phyloP scores from a whole-genome alignment of 2,113 vertebrate genomes.

The Sphyrna mokarran region DNA sequence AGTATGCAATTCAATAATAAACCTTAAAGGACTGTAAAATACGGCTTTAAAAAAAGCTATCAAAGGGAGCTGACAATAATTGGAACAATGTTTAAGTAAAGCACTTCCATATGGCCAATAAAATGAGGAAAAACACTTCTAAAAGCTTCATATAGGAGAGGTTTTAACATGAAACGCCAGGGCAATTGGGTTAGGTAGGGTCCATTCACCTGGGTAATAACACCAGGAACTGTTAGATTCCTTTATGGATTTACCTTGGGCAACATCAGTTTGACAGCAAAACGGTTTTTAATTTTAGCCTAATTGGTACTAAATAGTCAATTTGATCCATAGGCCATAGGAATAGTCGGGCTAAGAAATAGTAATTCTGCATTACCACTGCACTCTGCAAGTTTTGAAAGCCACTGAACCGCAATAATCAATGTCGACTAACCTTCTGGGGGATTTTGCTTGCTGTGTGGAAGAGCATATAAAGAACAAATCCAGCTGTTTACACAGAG shows the following conservation, averaged over 20 bases:
- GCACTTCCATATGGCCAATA: not conserved
- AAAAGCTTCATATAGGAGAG: not conserved
- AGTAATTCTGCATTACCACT: not conserved
- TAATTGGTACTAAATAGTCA: not conserved
- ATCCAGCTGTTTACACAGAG: not conserved
- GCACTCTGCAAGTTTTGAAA: not conserved
- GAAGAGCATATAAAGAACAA: not conserved
- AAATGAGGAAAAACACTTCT: not conserved
- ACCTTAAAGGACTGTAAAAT: not conserved
- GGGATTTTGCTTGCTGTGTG: not conserved
- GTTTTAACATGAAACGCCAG: not conserved
- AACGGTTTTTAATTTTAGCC: not conserved
- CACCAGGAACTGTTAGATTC: not conserved
- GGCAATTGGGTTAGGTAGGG: not conserved
- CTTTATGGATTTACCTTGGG: not conserved
- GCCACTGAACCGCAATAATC: not conserved
- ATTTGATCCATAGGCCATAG: not conserved
- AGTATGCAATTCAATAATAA: not conserved
- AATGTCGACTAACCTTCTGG: not conserved
- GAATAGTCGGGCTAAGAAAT: not conserved
- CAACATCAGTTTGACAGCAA: not conserved
- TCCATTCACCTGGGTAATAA: not conserved
- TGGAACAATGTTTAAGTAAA: not conserved
- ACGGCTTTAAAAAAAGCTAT: not conserved
- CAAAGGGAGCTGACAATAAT: conserved; percentile 1